These are phyloP conservation scores for Physocephala rufipes DNA, from an alignment of 2,888 invertebrate genomes.

Conservation along the genomic window DNA sequence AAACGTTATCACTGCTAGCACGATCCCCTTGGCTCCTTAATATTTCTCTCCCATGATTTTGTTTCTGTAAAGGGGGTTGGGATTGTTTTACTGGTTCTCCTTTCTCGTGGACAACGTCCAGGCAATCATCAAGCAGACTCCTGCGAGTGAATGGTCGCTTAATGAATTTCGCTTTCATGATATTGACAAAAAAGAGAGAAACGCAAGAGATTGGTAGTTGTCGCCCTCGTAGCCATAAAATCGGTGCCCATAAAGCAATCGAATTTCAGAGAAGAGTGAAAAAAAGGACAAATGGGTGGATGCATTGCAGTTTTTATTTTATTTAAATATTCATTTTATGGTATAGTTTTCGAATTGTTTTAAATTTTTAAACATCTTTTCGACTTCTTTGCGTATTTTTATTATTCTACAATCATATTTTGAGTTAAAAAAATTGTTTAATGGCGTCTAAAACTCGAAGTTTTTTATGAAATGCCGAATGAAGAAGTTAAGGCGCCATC, in stretches of 20 bases:
- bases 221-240: slow-evolving; percentile 62
- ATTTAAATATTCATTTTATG: no score
- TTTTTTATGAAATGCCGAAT: no score
- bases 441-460: no score
- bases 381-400: no score
- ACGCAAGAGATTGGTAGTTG: slow-evolving; percentile 56
- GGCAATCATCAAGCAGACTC: background rate
- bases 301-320: slow-evolving; percentile 20
- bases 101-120: background rate
- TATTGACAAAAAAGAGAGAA: background rate
- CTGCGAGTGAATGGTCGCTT: slow-evolving; percentile 30
- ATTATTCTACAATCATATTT: no score
- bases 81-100: background rate
- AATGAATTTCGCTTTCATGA: slow-evolving; percentile 44
- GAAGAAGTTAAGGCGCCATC: no score
- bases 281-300: slow-evolving; percentile 36
- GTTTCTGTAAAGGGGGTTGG: background rate
- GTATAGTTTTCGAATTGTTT: no score
- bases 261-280: slow-evolving; percentile 34
- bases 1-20: no score
- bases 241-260: slow-evolving; percentile 52
- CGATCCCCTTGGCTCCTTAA: background rate
- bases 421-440: no score
- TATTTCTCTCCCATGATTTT: no score
- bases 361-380: no score